Base-by-base conservation (phyloP, 2,797 vertebrate genomes). In the Molossus molossus region DNA sequence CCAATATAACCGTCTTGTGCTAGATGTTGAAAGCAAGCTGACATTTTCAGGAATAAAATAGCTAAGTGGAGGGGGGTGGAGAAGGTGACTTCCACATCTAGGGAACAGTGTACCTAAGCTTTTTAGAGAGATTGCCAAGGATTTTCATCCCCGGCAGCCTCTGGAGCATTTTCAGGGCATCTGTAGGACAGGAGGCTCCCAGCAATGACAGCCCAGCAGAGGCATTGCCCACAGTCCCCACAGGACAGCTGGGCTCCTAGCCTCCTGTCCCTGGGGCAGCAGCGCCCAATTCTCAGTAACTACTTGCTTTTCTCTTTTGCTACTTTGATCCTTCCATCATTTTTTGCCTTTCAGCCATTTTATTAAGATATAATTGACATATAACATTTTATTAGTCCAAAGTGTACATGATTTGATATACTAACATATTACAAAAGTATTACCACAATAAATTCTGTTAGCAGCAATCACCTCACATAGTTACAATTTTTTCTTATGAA, bases 141-240 rank as follows among this genome's bases (percentile, higher is more conserved):
- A 12, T 80, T 45, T 72, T 40, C 20, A 25, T 40, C 6, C 4
- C 58, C n/a, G 21, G 53, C 0, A 90, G 23, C 6, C 2, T 85
- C 3, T 18, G 7, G 55, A n/a, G 27, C 25, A 53, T 37, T 37
- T 73, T 37, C 6, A 45, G 11, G 11, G 27, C 45, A 1, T 11
- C 5, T 4, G 27, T 9, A 14, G 15, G 55, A 9, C 3, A 83
- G 45, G 14, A 83, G 67, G 3, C 18, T 69, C 9, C 48, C 2
- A 13, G 20, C 2, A 4, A 23, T 7, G 37, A 20, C 1, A 29
- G 18, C 12, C 4, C 5, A 17, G 8, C 55, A 67, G 20, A 45
- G 55, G 7, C 23, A 12, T 0, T 25, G 23, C 8, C 12, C 23
- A 1, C 7, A 7, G 17, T 45, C 23, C 33, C 27, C 1, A 21